Base-by-base conservation (phyloP, 2,797 vertebrate genomes). In the Acridotheres tristis region DNA sequence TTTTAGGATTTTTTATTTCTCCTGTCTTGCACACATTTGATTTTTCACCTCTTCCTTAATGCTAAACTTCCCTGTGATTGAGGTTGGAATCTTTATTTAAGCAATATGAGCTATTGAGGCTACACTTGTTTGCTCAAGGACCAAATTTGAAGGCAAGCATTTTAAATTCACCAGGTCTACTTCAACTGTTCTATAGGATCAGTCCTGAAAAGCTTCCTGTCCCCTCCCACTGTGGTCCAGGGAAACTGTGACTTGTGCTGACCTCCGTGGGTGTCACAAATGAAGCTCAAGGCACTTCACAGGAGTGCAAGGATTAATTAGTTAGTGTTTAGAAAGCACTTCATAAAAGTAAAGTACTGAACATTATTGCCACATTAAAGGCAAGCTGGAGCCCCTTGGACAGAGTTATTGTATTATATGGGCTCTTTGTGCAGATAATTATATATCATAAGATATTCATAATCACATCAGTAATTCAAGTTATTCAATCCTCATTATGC, bases 321-420 rank as follows among this genome's bases (percentile, higher is more conserved):
- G 61, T 77, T 90, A 86, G 26, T 69, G 40, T 90, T 95, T 78
- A 72, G 85, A 81, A 94, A 90, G 55, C 69, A 16, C 54, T 86
- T 84, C 88, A 81, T 94, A 88, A 94, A 81, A 90, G 34, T 77
- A 77, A 88, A 89, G 69, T 66, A 51, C 76, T 88, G 84, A 90
- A 81, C 9, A 53, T 94, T 91, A 94, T 68, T 76, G 63, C 42
- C 83, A 81, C 62, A 91, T 94, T 93, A 91, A 94, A 94, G 85
- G 84, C 71, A 90, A 94, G 43, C 66, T 90, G 71, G 66, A 90
- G 32, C 15, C 57, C 54, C 51, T 90, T 90, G 92, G 80, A 62
- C 51, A 74, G 58, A 68, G 22, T 62, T 91, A 76, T 50, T 78
- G n/a, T 85, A 83, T 45, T 92, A 72, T 62, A 78, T 51, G n/a